A percentile compares a stretch with the other conserved stretches of the same genome.
Conservation (phyloP, 2,113 vertebrate species). For the Pangasianodon gigas region DNA sequence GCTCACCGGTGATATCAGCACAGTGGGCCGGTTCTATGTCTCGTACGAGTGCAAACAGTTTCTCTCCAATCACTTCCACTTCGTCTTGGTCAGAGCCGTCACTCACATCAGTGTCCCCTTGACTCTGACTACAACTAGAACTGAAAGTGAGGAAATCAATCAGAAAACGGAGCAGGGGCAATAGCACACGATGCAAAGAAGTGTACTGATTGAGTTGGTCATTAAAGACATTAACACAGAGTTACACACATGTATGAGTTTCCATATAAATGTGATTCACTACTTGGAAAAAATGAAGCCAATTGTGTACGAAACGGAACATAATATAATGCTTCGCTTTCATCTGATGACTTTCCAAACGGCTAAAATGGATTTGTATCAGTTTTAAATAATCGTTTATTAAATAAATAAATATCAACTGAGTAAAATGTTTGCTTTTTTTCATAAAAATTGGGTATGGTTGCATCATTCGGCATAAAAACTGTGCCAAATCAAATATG, state of each 20-base stretch:
- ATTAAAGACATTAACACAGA: background rate
- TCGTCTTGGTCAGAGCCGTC: constrained; percentile 69
- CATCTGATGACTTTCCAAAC: background rate
- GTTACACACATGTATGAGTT: background rate
- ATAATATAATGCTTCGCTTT: background rate
- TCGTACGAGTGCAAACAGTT: constrained; percentile 70
- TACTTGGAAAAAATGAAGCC: background rate
- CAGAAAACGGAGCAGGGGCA: background rate
- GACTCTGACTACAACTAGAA: constrained; percentile 56
- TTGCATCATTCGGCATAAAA: too few species aligned
- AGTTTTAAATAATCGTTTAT: background rate
- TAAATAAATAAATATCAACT: background rate
- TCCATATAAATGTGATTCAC: background rate
- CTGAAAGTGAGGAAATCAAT: background rate
- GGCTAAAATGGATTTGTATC: background rate
- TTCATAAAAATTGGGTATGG: background rate
- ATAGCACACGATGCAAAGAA: background rate
- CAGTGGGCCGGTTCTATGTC: constrained; percentile 70
- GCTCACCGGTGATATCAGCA: constrained; percentile 76
- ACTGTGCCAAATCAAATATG: too few species aligned
- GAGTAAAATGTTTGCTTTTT: background rate
- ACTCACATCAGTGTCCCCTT: constrained; percentile 59
- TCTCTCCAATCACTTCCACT: constrained; percentile 72
- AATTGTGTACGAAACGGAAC: background rate
- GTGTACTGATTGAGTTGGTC: background rate